Evolutionary conservation across 2,888 invertebrate species (phyloP).

Genomic region (Cepaea hortensis): DNA sequence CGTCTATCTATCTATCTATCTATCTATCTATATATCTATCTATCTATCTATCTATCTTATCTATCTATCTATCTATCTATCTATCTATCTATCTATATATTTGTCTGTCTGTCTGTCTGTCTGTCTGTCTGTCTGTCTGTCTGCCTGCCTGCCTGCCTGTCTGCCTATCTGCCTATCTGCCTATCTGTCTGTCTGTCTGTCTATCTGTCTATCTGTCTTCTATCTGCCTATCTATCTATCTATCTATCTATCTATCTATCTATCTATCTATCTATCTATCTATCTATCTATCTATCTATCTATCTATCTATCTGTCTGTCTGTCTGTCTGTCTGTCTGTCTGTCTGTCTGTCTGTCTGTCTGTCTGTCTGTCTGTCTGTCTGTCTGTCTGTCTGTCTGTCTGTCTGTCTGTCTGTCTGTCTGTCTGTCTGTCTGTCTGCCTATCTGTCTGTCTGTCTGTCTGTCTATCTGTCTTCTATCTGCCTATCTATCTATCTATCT

Average conservation of each 20-base stretch:
- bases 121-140: background rate
- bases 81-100: no score
- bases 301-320: background rate
- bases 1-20: no score
- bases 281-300: conserved; percentile 19
- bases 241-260: conserved; percentile 16
- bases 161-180: no score
- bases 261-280: conserved; percentile 19
- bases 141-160: no score
- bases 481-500: background rate
- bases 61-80: no score
- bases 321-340: background rate
- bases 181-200: no score
- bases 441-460: no score
- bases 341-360: background rate
- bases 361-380: background rate
- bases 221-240: conserved; percentile 7
- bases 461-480: no score
- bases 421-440: no score
- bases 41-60: no score
- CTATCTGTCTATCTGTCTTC: no score
- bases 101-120: background rate
- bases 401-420: background rate
- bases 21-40: no score
- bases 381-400: conserved; percentile 4